Evolutionary conservation across 2,888 invertebrate genomes (phyloP).

Genomic region (Amblyteles armatorius): DNA sequence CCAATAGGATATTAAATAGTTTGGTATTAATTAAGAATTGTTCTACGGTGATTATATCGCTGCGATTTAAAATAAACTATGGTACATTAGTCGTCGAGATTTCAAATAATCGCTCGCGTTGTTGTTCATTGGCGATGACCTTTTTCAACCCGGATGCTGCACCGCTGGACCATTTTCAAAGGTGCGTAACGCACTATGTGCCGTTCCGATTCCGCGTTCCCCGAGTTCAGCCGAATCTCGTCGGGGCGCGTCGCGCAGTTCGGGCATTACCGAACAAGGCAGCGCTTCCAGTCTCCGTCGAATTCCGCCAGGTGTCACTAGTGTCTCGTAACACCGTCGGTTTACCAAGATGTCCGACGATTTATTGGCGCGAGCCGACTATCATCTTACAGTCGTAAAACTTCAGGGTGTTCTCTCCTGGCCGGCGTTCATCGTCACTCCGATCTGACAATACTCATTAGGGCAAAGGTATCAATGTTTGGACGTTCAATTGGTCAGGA

Average conservation of each 20-base stretch:
- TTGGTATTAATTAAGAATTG: conserved; percentile 63
- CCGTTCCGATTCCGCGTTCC: not conserved
- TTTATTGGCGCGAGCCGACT: not conserved
- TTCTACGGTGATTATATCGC: conserved; percentile 58
- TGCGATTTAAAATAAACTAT: conserved; percentile 62
- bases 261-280: not conserved
- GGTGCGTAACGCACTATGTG: not conserved
- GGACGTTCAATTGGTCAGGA: too few species aligned
- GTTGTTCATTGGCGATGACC: not conserved
- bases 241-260: not conserved
- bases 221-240: too few species aligned
- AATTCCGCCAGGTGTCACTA: not conserved
- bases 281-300: not conserved
- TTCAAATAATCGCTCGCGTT: not conserved
- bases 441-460: not conserved
- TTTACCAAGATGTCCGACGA: not conserved
- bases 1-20: conserved; percentile 57
- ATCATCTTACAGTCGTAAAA: not conserved
- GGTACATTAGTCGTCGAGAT: conserved; percentile 31
- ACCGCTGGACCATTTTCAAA: not conserved
- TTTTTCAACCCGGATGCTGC: not conserved
- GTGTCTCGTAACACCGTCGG: not conserved
- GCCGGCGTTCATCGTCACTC: not conserved
- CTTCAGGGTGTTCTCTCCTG: not conserved
- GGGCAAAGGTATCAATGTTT: not conserved